Conservation (phyloP, 2,888 invertebrate species). For the Coelinius sp. region DNA sequence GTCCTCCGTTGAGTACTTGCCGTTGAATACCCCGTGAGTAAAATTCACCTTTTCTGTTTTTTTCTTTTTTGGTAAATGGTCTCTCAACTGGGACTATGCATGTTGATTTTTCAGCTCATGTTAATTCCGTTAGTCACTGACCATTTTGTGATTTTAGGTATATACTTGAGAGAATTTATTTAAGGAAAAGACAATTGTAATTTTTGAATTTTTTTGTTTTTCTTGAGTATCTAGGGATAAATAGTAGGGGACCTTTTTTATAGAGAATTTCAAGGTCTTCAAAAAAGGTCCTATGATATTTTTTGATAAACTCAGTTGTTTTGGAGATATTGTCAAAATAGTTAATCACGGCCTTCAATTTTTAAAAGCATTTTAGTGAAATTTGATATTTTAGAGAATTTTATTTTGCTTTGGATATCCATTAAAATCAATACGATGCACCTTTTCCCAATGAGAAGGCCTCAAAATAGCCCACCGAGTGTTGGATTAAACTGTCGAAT, state of each 20-base stretch:
- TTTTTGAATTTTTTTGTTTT: too few relatives aligned
- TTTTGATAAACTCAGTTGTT: too few relatives aligned
- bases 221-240: too few relatives aligned
- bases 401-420: background rate
- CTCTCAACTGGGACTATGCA: background rate
- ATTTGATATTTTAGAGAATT: too few relatives aligned
- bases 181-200: too few relatives aligned
- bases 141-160: background rate
- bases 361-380: too few relatives aligned
- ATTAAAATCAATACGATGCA: background rate
- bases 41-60: slow-evolving; percentile 30
- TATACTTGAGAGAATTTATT: background rate
- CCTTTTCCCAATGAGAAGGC: background rate
- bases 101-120: background rate
- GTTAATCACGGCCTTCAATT: too few relatives aligned
- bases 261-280: too few relatives aligned
- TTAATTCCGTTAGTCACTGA: background rate
- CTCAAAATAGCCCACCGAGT: background rate
- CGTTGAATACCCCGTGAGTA: slow-evolving; percentile 39
- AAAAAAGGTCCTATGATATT: too few relatives aligned
- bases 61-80: background rate
- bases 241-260: too few relatives aligned
- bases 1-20: slow-evolving; percentile 35
- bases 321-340: too few relatives aligned
- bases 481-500: background rate